A percentile compares a stretch with the other conserved stretches of the same genome.
phyloP scores from a whole-genome alignment of 2,797 vertebrate species.

The Tenualosa ilisha region DNA sequence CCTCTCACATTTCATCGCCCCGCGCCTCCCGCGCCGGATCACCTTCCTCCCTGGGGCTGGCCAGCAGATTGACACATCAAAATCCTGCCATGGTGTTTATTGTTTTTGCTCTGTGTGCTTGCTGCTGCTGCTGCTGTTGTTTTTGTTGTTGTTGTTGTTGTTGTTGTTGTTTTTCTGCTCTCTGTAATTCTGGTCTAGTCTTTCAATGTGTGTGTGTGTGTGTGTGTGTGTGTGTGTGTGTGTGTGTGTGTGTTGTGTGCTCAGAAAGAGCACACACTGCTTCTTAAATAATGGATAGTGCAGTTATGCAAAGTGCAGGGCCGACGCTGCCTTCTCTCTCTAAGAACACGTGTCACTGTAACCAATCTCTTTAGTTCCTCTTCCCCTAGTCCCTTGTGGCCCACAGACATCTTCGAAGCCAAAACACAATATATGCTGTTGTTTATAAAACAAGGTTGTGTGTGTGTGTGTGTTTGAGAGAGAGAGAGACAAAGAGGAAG shows the following conservation, averaged over 20 bases:
- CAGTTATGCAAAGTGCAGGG: constrained; percentile 50
- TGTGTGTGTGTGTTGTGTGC: background rate
- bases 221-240: constrained; percentile 20
- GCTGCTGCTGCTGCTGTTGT: background rate
- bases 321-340: constrained; percentile 46
- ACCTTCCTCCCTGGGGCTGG: constrained; percentile 61
- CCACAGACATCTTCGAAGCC: background rate
- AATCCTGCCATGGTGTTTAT: constrained; percentile 64
- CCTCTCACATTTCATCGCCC: constrained; percentile 17
- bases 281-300: constrained; percentile 71
- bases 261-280: constrained; percentile 21
- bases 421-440: background rate
- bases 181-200: constrained; percentile 35
- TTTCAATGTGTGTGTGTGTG: constrained; percentile 21
- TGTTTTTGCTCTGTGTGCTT: constrained; percentile 49
- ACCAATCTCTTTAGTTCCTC: constrained; percentile 40
- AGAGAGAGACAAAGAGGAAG: too few relatives aligned
- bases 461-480: background rate
- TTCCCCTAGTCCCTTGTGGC: constrained; percentile 35
- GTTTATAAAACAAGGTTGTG: constrained; percentile 1
- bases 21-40: constrained; percentile 58
- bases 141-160: background rate
- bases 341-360: constrained; percentile 41
- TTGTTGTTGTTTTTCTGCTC: constrained; percentile 42
- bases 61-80: constrained; percentile 69